phyloP scores from a whole-genome alignment of 92 coral and sea anemone genomes.

The Epizoanthus fatuus region DNA sequence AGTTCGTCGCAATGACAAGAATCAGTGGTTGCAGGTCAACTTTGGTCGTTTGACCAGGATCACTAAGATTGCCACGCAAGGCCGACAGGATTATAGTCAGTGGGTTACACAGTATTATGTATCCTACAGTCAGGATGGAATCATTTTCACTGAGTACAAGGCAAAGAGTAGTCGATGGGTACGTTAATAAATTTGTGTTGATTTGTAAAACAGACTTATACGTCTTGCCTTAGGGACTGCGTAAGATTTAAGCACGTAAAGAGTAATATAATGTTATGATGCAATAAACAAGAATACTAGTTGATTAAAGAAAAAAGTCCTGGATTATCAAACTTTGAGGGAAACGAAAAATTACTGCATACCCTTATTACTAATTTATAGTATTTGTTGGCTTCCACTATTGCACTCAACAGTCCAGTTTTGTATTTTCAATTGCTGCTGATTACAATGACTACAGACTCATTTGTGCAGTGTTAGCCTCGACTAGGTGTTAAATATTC shows the following conservation, averaged over 20 bases:
- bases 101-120: slow-evolving; percentile 53
- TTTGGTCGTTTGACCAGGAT: slow-evolving; percentile 72
- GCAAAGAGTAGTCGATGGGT: slow-evolving; percentile 51
- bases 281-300: too few relatives aligned
- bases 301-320: too few relatives aligned
- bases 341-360: too few relatives aligned
- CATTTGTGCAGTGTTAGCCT: too few relatives aligned
- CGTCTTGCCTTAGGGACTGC: not conserved
- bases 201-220: not conserved
- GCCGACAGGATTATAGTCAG: slow-evolving; percentile 26
- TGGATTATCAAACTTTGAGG: too few relatives aligned
- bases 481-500: too few relatives aligned
- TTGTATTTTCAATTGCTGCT: too few relatives aligned
- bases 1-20: slow-evolving; percentile 41
- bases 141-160: slow-evolving; percentile 43
- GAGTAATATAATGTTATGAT: too few relatives aligned
- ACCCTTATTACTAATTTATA: too few relatives aligned
- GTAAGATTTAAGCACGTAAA: not conserved
- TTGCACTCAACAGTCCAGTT: too few relatives aligned
- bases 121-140: slow-evolving; percentile 57
- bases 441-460: too few relatives aligned
- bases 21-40: slow-evolving; percentile 83
- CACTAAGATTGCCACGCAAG: slow-evolving; percentile 73
- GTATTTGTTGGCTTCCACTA: too few relatives aligned
- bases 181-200: not conserved